Evolutionary conservation across 2,113 vertebrate species (phyloP), one percentile per base, ranked within the genome.

Genomic region (Oryzias woworae): DNA sequence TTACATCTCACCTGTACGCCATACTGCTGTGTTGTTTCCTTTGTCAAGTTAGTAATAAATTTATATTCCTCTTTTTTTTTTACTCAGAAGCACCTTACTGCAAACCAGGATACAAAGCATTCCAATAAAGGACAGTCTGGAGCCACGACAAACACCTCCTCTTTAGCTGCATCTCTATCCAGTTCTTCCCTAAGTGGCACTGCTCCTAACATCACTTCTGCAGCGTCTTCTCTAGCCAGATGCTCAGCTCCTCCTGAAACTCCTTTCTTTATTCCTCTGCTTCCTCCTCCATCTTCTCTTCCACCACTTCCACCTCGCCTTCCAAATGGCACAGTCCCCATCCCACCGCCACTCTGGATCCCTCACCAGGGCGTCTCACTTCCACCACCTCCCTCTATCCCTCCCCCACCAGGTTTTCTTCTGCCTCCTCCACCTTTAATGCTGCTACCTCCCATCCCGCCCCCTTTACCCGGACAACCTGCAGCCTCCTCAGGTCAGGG

Each of bases 51-150:
- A 46, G 18, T 72, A 6, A 55, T 56, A 28, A 12, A 48, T 15
- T 43, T 52, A 31, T 7, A 50, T 4, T 44, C 57, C 49, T 6
- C 52, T 55, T 51, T 36, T 69, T n/a, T 42, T 12, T 49, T 50
- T 20, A 20, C 48, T 10, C 53, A 98, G 96, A 92, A 88, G 59
- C 91, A 88, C 69, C 89, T 87, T 77, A 92, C 90, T 70, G 90
- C 91, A 1, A 89, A 92, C n/a, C 92, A 94, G 75, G 92, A 92
- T 75, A 91, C 92, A 89, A 92, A 93, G 49, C 90, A 92, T 75
- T 93, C 92, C 0, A 90, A 92, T 0, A 92, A 93, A 0, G 92
- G 92, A 87, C 89, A 87, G 78, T 90, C 90, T 57, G 84, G 83
- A 0, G 87, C 90, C 1, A 89, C 92, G 47, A 92, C 92, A 77